Evolutionary conservation across 2,113 vertebrate genomes (phyloP), one percentile per base, ranked within the genome.

Genomic region (Falcunculus frontatus): DNA sequence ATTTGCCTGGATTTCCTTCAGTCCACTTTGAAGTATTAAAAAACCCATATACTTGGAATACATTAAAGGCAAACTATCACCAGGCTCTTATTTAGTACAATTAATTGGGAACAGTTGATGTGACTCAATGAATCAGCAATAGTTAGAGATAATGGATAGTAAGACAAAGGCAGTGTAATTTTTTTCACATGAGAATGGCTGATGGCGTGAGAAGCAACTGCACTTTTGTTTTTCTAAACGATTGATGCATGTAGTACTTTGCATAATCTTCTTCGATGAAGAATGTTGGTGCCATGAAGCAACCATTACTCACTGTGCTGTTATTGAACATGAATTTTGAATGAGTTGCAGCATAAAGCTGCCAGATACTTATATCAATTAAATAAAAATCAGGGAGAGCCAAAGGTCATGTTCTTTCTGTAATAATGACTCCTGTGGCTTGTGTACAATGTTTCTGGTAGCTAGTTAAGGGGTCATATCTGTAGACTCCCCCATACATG

Each of bases 241-340:
- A 91, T 59, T 83, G 67, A 94, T 95, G 75, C 25, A 14, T 2
- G 3, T 18, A 53, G 39, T 85, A 59, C 27, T 83, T 77, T 82
- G 60, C 46, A 55, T 91, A 75, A 86, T 93, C 32, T 82, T 83
- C 39, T 67, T 69, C 0, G 5, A 17, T 90, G 89, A 91, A 79
- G 53, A 59, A 82, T 82, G 39, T 44, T 88, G 83, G 33, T 89
- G 80, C 65, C 67, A 30, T 53, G 52, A 82, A 87, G 44, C 55
- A 78, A 21, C 23, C 13, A 27, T 90, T 92, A 72, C 65, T 93
- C 20, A 41, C 67, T 53, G 50, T 81, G 64, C 68, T 87, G 22
- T 85, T 88, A 88, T 32, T 91, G 64, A 93, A 65, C 33, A 26
- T 79, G 75, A 76, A 82, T 95, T 93, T 97, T 94, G 57, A 95